Percentiles rank a stretch among this genome's conserved stretches.
Conservation (phyloP, 2,888 invertebrate genomes). For the Protophormia terraenovae region DNA sequence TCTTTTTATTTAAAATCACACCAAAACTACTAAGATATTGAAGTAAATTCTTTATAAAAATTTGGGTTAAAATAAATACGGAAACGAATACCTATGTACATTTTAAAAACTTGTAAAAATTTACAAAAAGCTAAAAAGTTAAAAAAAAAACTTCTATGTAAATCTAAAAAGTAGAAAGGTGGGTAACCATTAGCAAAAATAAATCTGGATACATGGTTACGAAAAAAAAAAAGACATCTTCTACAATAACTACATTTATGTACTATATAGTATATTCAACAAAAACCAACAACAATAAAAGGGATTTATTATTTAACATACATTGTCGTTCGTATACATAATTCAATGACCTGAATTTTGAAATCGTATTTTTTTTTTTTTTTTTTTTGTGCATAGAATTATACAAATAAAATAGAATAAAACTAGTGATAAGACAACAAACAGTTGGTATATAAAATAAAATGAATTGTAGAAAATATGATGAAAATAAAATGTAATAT, state of each 20-base stretch:
- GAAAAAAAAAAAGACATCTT: conserved; percentile 14
- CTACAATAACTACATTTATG: not conserved
- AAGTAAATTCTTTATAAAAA: conserved; percentile 16
- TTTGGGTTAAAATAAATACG: conserved; percentile 48
- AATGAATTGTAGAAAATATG: not conserved
- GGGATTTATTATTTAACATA: conserved; percentile 40
- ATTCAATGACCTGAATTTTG: conserved; percentile 66
- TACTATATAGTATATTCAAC: not conserved
- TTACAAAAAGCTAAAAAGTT: not conserved
- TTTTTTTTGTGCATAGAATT: conserved; percentile 47
- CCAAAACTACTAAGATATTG: not conserved
- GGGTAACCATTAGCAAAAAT: conserved; percentile 49
- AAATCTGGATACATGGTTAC: conserved; percentile 22
- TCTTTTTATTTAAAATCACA: not conserved
- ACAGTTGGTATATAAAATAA: not conserved
- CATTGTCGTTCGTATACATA: conserved; percentile 40
- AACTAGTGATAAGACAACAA: conserved; percentile 49
- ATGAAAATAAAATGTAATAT: not conserved
- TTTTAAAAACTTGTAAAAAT: not conserved
- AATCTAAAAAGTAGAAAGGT: conserved; percentile 8
- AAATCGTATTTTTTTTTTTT: conserved; percentile 39
- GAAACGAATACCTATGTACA: not conserved
- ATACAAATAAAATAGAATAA: conserved; percentile 35
- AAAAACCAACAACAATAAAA: conserved; percentile 26
- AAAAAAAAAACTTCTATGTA: conserved; percentile 6